Evolutionary conservation across 2,797 vertebrate genomes (phyloP).

Genomic region (Astyanax mexicanus): DNA sequence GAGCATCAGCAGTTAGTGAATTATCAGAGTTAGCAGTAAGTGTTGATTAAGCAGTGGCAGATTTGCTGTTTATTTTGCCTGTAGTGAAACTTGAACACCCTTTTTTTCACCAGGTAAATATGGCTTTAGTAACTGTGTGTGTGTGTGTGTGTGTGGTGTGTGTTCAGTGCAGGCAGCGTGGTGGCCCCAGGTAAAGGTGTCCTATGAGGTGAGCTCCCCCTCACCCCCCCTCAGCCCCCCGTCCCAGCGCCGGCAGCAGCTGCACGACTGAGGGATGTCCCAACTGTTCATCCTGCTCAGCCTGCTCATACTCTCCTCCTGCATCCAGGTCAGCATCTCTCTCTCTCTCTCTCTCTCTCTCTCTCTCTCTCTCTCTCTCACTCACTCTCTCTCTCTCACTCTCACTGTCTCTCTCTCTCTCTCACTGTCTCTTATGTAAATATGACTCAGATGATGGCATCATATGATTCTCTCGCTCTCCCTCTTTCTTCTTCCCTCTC

Average conservation of each 20-base stretch:
- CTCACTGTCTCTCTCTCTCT: neutral
- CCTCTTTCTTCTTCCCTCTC: too few species aligned
- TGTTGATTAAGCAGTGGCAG: too few species aligned
- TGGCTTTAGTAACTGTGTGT: constrained; percentile 2
- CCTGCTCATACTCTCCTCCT: constrained; percentile 75
- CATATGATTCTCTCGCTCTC: too few species aligned
- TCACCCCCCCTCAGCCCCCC: constrained; percentile 64
- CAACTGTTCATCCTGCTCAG: constrained; percentile 75
- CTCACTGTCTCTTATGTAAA: neutral
- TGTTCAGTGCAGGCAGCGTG: constrained; percentile 74
- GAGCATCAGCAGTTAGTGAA: too few species aligned
- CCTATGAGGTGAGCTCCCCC: constrained; percentile 77
- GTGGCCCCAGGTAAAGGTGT: constrained; percentile 69
- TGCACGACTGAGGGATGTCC: constrained; percentile 85
- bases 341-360: constrained; percentile 4
- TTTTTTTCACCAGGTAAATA: neutral
- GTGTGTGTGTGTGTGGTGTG: constrained; percentile 51
- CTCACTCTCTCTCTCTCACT: neutral
- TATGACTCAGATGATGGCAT: too few species aligned
- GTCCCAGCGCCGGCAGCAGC: constrained; percentile 62
- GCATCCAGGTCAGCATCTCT: constrained; percentile 75
- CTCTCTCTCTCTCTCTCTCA: neutral
- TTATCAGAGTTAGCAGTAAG: too few species aligned
- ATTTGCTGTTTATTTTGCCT: too few species aligned
- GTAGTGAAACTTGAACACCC: neutral